Base-by-base conservation (phyloP, 2,113 vertebrate genomes). In the Cyrtonyx montezumae region DNA sequence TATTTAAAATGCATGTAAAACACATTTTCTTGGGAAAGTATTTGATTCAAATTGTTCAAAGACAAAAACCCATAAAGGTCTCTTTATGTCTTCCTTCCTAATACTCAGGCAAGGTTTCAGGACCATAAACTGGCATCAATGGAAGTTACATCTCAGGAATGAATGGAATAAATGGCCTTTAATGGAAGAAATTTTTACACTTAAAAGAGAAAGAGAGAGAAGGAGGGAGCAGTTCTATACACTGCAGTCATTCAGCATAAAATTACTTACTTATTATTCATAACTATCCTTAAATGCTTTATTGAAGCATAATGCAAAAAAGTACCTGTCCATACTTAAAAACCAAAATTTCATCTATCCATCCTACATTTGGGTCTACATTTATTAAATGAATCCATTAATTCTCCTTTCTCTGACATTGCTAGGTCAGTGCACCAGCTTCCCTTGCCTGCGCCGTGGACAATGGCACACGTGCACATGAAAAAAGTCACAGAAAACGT, bases 201-300 rank as follows among this genome's bases (percentile, higher is more conserved):
- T 86, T 91, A 80, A 71, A 82, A 84, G 73, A 81, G 63, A 84
- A 26, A 69, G 49, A 82, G 69, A 71, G 45, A 36, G 45, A 51
- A 20, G 55, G 30, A 34, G 6, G 23, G 34, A 85, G 56, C 76
- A 71, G 85, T 93, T 90, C 95, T 66, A 42, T 58, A 45, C 82
- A 94, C 81, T 93, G 87, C 73, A 96, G 77, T 73, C 87, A 95
- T 91, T 95, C 96, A 95, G 94, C 94, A 95, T 95, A 96, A 95
- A 96, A 96, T 96, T 95, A 93, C 96, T 95, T 94, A 90, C 87
- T 96, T 96, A 95, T 95, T 95, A 95, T 96, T 96, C 95, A 96
- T 95, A 36, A 95, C 94, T 86, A 62, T 73, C 82, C 91, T 96
- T 93, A 95, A 96, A 95, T 96, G 91, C 85, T 95, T 95, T 96